Conservation (phyloP, 1,140 invertebrate species). For the Phthorimaea operculella region DNA sequence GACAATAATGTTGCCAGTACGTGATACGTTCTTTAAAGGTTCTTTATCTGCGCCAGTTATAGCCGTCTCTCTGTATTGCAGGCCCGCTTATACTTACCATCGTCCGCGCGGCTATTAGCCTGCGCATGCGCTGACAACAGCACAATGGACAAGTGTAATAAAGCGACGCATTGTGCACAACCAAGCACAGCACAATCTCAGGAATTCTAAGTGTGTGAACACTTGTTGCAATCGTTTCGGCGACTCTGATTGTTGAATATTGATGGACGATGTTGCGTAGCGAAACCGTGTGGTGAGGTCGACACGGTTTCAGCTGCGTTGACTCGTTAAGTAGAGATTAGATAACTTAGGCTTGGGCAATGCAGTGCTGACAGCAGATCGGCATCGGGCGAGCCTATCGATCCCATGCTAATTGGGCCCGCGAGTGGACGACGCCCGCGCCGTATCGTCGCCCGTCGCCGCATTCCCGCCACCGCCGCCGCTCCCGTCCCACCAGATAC, state of each 20-base stretch:
- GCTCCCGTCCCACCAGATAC: constrained; percentile 56
- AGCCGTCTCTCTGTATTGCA: too few species aligned
- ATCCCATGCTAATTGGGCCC: constrained; percentile 62
- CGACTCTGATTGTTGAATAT: too few species aligned
- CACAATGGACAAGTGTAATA: not conserved
- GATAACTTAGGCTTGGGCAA: constrained; percentile 53
- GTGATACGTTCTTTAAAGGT: too few species aligned
- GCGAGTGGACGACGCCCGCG: constrained; percentile 25
- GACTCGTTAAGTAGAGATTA: constrained; percentile 63
- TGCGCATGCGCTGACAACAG: not conserved
- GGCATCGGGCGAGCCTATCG: constrained; percentile 55
- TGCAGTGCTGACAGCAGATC: constrained; percentile 54
- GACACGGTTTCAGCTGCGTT: constrained; percentile 32
- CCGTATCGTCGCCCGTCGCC: constrained; percentile 55
- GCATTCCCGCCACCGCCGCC: constrained; percentile 20
- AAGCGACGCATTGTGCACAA: too few species aligned
- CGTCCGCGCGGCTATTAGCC: not conserved
- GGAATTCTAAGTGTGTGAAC: too few species aligned
- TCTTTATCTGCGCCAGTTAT: too few species aligned
- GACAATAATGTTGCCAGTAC: too few species aligned
- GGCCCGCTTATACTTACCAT: too few species aligned
- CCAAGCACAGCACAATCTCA: too few species aligned
- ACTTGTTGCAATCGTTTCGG: too few species aligned
- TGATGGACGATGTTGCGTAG: too few species aligned
- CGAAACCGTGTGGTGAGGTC: too few species aligned